A percentile compares a stretch with the other conserved stretches of the same genome.
Evolutionary conservation across 2,888 invertebrate genomes (phyloP).

Genomic region (Galerucella calmariensis): DNA sequence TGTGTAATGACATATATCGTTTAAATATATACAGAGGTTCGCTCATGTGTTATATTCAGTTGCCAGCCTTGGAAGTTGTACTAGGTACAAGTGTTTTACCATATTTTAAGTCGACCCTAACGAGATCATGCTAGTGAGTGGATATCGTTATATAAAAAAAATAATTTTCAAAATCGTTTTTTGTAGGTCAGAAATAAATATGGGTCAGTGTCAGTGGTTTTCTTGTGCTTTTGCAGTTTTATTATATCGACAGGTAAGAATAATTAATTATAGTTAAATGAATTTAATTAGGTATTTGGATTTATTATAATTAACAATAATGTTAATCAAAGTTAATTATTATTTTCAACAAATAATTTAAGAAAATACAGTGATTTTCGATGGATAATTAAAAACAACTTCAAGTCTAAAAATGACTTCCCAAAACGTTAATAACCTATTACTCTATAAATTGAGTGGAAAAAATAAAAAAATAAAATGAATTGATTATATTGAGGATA

Average conservation of each 20-base stretch:
- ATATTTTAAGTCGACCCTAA: constrained; percentile 38
- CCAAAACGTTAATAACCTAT: no score
- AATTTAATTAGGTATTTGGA: no score
- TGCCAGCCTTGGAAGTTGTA: constrained; percentile 55
- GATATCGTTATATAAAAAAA: constrained; percentile 20
- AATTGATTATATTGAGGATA: no score
- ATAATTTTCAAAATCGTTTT: constrained; percentile 16
- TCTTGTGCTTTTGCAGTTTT: constrained; percentile 33
- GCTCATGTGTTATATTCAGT: constrained; percentile 52
- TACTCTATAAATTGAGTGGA: no score
- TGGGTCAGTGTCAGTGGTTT: constrained; percentile 12
- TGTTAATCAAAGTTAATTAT: no score
- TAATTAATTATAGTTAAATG: neutral
- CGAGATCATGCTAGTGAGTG: constrained; percentile 40
- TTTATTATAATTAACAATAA: no score
- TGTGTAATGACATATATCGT: constrained; percentile 42
- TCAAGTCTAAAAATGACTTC: no score
- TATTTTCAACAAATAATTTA: no score
- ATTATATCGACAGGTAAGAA: constrained; percentile 35
- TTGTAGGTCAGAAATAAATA: constrained; percentile 26
- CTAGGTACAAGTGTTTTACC: constrained; percentile 43
- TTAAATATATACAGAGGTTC: constrained; percentile 49
- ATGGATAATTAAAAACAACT: no score
- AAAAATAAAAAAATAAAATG: no score
- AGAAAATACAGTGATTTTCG: no score